Conservation (phyloP, 2,888 invertebrate species). For the Limnephilus lunatus region DNA sequence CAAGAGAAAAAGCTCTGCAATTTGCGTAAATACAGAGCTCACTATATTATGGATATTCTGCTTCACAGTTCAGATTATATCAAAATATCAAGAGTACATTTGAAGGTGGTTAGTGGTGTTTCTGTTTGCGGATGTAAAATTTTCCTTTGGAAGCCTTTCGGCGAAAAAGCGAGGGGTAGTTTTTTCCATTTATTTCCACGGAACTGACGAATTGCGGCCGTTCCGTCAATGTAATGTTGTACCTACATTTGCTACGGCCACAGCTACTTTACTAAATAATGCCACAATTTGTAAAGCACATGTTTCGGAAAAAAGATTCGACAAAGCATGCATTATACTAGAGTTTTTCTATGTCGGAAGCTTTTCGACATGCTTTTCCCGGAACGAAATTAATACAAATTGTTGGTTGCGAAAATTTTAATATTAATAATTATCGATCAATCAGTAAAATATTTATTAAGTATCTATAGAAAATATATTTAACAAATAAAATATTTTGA, state of each 20-base stretch:
- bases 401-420: no score
- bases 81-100: no score
- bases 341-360: neutral
- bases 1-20: no score
- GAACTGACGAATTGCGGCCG: conserved; percentile 29
- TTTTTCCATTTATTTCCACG: conserved; percentile 45
- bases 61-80: no score
- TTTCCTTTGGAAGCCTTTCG: neutral
- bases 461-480: no score
- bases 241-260: neutral
- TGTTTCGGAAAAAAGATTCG: neutral
- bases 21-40: no score
- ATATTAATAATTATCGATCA: no score
- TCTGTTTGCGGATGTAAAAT: neutral
- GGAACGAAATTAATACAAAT: neutral
- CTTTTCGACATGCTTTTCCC: neutral
- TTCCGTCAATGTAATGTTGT: neutral
- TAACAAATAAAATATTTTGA: no score
- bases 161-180: neutral
- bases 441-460: no score
- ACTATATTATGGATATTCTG: no score
- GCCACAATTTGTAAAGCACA: neutral
- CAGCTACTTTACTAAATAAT: neutral
- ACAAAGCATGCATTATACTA: neutral
- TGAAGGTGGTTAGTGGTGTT: neutral